Conservation (phyloP, 2,113 vertebrate species). For the Gobiocypris rarus region DNA sequence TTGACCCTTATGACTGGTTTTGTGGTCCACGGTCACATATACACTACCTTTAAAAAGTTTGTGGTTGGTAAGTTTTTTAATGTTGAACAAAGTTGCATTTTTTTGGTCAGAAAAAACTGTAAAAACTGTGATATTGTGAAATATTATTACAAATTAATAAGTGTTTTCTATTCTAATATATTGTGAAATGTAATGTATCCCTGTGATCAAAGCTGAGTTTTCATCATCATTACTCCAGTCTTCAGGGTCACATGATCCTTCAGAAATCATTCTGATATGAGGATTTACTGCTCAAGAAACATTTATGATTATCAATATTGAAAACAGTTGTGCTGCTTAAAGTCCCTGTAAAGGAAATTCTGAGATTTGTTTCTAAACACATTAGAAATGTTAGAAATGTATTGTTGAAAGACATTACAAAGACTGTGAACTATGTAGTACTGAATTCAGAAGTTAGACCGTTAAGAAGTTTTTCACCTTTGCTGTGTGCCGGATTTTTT, state of each 20-base stretch:
- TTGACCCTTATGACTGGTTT: too few relatives aligned
- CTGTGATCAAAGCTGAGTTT: background rate
- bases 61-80: too few relatives aligned
- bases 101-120: background rate
- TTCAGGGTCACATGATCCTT: background rate
- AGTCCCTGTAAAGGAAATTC: too few relatives aligned
- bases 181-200: background rate
- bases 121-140: background rate
- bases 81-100: background rate
- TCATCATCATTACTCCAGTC: background rate
- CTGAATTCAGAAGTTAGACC: too few relatives aligned
- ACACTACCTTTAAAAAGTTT: too few relatives aligned
- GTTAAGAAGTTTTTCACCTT: too few relatives aligned
- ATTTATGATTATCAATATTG: background rate
- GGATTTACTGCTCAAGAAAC: background rate
- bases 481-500: too few relatives aligned
- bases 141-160: background rate
- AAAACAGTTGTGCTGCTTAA: background rate
- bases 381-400: too few relatives aligned
- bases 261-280: background rate
- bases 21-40: too few relatives aligned
- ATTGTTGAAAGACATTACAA: too few relatives aligned
- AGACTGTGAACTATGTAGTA: too few relatives aligned
- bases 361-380: too few relatives aligned
- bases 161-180: background rate